Percentiles rank a stretch among this genome's conserved stretches.
phyloP scores from a whole-genome alignment of 2,888 invertebrate species.

The Neocrepidodera transversa region DNA sequence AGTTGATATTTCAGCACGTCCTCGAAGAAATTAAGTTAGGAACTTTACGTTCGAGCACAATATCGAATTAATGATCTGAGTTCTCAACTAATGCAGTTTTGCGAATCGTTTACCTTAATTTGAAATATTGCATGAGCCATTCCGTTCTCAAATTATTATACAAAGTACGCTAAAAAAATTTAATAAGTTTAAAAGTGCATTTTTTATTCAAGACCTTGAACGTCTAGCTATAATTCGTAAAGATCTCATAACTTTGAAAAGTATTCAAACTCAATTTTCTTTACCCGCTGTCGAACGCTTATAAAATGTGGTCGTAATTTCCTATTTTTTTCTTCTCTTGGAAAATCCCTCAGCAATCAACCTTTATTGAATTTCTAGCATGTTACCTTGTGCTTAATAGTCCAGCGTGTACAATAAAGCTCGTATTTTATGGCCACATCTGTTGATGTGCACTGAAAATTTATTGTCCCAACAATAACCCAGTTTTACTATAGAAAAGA shows the following conservation, averaged over 20 bases:
- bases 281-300: constrained; percentile 7
- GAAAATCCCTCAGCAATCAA: constrained; percentile 12
- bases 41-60: no score
- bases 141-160: no score
- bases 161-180: no score
- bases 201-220: no score
- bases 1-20: no score
- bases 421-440: not conserved
- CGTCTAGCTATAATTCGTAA: no score
- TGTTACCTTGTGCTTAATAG: constrained; percentile 16
- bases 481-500: not conserved
- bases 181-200: no score
- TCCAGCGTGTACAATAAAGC: constrained; percentile 9
- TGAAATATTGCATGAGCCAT: no score
- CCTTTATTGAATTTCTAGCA: constrained; percentile 14
- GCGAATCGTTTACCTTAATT: no score
- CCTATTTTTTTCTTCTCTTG: constrained; percentile 1
- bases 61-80: no score
- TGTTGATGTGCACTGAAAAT: constrained; percentile 1
- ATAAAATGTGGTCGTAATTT: constrained; percentile 8
- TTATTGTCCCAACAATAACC: not conserved
- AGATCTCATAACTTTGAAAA: not conserved
- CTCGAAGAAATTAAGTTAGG: no score
- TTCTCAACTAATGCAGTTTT: no score
- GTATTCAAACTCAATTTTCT: constrained; percentile 7